Base-by-base conservation (phyloP, 2,113 vertebrate genomes). In the Daboia siamensis region DNA sequence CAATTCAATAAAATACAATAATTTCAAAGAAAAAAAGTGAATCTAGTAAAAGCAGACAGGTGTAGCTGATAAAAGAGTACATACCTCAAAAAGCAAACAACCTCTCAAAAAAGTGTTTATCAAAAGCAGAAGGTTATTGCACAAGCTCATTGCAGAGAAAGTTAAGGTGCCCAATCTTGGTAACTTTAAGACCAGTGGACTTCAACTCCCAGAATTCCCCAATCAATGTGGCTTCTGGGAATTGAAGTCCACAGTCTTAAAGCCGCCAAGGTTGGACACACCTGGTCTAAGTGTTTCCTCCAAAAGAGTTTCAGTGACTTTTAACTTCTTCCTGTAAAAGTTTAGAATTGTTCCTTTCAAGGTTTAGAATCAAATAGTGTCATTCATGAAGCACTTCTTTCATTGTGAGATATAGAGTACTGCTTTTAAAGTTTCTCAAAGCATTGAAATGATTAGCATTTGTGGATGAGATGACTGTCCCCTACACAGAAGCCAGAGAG, bases 271-370 rank as follows among this genome's bases (percentile, higher is more conserved):
- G 5, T 69, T 69, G 64, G n/a, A 69, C 5, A 69, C 64, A 33
- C 12, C 29, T 44, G 33, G 33, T 80, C 44, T 39, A 80, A 44
- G 7, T 80, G 74, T 44, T 39, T 80, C 33, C 33, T 80, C 17
- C 74, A 80, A 56, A 56, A 80, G 33, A 80, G 33, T 44, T 80
- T 80, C 74, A 44, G n/a, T 80, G 33, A 80, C 29, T 87, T n/a
- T 87, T n/a, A 33, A 52, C 26, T 55, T 48, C 86, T 54, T 87
- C 52, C 4, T 29, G 7, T 10, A 96, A 95, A 96, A 97, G 97
- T 97, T 96, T 95, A 95, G 97, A 97, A 96, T 97, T 91, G 96
- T 96, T 69, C 13, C 57, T 69, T 61, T 69, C 23, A 64, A 64
- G 57, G 17, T 48, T 80, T 80, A 80, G 69, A 80, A 94, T 95